phyloP scores from a whole-genome alignment of 35 echinoderm and acorn worm genomes.

The Anneissia japonica region DNA sequence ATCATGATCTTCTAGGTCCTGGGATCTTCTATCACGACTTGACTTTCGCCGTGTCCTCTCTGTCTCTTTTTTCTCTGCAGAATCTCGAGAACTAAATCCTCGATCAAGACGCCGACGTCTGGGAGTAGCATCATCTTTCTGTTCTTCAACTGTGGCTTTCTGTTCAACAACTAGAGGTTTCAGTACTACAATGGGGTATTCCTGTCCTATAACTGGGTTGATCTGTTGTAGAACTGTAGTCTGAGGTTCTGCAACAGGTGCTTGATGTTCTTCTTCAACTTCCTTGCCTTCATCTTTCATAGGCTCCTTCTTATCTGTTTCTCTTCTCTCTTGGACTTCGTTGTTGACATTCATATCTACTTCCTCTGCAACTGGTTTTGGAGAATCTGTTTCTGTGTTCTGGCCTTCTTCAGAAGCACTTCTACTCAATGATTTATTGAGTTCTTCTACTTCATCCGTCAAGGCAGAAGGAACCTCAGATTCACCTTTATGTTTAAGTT shows the following conservation, averaged over 20 bases:
- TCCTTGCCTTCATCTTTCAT: constrained; percentile 10
- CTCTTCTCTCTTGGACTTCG: background rate
- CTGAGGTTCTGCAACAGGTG: background rate
- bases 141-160: background rate
- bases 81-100: background rate
- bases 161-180: too few relatives aligned
- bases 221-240: too few relatives aligned
- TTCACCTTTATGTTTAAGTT: background rate
- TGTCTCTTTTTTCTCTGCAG: background rate
- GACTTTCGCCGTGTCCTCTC: background rate
- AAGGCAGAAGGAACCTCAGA: constrained; percentile 40
- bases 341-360: background rate
- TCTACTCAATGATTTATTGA: constrained; percentile 48
- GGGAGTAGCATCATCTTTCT: background rate
- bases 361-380: background rate
- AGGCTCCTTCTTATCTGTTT: background rate
- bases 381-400: background rate
- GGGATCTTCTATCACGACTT: background rate
- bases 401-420: constrained; percentile 43
- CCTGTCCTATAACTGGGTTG: too few relatives aligned
- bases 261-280: constrained; percentile 28
- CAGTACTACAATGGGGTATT: too few relatives aligned
- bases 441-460: constrained; percentile 60
- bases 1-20: background rate
- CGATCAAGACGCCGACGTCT: background rate